phyloP scores from a whole-genome alignment of 2,113 vertebrate genomes.

The Ariopsis seemanni region DNA sequence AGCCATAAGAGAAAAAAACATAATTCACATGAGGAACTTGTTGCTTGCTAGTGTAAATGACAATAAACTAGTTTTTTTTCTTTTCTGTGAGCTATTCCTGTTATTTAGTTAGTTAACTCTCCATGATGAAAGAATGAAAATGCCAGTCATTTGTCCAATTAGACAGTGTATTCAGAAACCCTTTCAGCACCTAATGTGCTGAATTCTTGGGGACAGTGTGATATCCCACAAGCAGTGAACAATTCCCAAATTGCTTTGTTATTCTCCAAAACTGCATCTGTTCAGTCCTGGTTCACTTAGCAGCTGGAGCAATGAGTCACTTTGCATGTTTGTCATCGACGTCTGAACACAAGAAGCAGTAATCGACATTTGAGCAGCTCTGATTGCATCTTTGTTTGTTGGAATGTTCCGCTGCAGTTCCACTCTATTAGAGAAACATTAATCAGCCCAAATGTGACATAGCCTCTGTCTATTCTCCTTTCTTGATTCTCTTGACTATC shows the following conservation, averaged over 20 bases:
- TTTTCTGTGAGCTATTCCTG: not conserved
- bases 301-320: not conserved
- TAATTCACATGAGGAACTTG: not conserved
- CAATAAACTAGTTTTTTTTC: not conserved
- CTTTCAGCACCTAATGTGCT: slow-evolving; percentile 28
- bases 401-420: not conserved
- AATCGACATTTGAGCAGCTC: not conserved
- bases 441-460: not conserved
- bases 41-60: not conserved
- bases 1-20: not conserved
- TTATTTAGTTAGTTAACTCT: slow-evolving; percentile 17
- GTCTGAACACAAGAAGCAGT: slow-evolving; percentile 12
- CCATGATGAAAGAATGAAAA: slow-evolving; percentile 25
- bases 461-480: not conserved
- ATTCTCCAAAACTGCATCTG: slow-evolving; percentile 22
- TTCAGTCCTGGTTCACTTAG: not conserved
- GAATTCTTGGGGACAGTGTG: not conserved
- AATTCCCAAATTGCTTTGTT: slow-evolving; percentile 19
- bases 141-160: slow-evolving; percentile 32
- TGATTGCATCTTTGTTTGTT: not conserved
- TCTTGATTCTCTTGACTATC: not conserved
- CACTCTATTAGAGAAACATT: not conserved
- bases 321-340: not conserved
- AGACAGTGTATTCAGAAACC: slow-evolving; percentile 3
- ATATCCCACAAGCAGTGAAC: slow-evolving; percentile 28